Percentiles rank a stretch among this genome's conserved stretches.
Evolutionary conservation across 2,113 vertebrate genomes (phyloP).

Genomic region (Melospiza melodia): DNA sequence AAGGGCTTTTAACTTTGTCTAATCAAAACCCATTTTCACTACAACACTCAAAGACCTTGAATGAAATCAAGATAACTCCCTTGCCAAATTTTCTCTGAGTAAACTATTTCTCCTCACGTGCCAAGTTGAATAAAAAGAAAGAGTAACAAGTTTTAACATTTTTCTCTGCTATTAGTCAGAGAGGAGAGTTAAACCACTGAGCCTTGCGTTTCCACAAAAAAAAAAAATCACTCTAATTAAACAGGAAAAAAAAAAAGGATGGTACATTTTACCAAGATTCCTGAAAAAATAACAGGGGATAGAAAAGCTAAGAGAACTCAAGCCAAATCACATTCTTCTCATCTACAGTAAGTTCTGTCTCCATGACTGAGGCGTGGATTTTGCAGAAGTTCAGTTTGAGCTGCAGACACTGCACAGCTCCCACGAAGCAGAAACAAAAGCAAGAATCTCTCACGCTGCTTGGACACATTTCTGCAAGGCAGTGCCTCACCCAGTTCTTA

Average conservation of each 20-base stretch:
- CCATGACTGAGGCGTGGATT: not conserved
- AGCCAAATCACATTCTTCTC: not conserved
- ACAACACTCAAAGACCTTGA: constrained; percentile 17
- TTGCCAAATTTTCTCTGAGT: constrained; percentile 35
- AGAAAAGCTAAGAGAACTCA: not conserved
- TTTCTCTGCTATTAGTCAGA: constrained; percentile 49
- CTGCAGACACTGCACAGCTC: not conserved
- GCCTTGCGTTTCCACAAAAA: not conserved
- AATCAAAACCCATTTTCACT: constrained; percentile 43
- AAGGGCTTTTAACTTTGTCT: constrained; percentile 37
- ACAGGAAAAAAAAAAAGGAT: not conserved
- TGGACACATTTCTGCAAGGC: constrained; percentile 17
- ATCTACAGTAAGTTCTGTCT: not conserved
- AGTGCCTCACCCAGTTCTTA: constrained; percentile 40
- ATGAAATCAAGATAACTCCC: not conserved
- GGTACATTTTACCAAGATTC: not conserved
- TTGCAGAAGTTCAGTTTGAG: not conserved
- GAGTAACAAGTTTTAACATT: constrained; percentile 60
- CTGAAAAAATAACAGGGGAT: not conserved
- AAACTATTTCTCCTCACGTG: not conserved
- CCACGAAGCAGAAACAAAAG: constrained; percentile 15
- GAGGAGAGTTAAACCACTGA: not conserved
- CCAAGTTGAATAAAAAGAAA: constrained; percentile 24
- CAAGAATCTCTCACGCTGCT: not conserved
- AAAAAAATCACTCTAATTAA: not conserved